Base-by-base conservation (phyloP, 2,113 vertebrate genomes). In the Ellobius talpinus region DNA sequence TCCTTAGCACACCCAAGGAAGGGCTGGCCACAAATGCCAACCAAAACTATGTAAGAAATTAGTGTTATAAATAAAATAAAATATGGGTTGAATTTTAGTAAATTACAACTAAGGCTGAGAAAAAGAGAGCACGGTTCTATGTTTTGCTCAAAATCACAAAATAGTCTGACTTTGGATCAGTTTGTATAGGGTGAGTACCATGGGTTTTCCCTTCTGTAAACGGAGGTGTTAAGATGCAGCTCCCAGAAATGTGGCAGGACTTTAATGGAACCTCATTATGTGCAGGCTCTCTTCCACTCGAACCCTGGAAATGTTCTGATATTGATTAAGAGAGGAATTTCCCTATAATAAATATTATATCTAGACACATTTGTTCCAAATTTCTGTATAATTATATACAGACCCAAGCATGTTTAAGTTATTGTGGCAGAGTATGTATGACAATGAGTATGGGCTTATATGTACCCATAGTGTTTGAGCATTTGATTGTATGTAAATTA, bases 341-440 rank as follows among this genome's bases (percentile, higher is more conserved):
- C n/a, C 31, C 52, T 39, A 93, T n/a, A 84, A 77, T 91, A 93
- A 93, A 76, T 39, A 10, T 93, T 93, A 52, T 13, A 47, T 90
- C 70, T 88, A 76, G 61, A 76, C 7, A 66, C 66, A 95, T 92
- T 87, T 97, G 55, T 39, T 96, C 85, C 70, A 81, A 84, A 92
- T 97, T 96, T 93, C 36, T 93, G 42, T 94, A 72, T 52, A 95
- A 91, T n/a, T 90, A 61, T 92, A 93, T 90, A 87, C 77, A 97
- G 50, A 90, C 21, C n/a, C 24, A 90, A 50, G 79, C 29, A 92
- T 87, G 29, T 58, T 96, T 93, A 70, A 93, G 93, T 94, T 68
- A 93, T 61, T 65, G 36, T 89, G 61, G 16, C 58, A 90, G 36
- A 90, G 7, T 90, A 87, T 58, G 36, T 72, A 72, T 86, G 72